phyloP scores from a whole-genome alignment of 2,113 vertebrate genomes.

The Lates calcarifer region DNA sequence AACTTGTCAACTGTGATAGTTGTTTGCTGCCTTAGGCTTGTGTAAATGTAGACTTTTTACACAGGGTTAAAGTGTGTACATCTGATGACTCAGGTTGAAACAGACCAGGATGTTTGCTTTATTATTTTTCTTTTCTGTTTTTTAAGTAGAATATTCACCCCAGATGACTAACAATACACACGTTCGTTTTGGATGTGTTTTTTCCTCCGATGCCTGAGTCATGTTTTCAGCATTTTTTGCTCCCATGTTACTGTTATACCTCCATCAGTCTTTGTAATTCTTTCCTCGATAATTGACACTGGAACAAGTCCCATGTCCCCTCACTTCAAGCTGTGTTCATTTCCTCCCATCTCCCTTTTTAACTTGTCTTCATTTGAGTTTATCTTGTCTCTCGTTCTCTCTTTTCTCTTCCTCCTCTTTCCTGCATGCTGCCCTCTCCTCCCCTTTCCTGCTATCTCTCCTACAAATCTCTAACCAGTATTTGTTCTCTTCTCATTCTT shows the following conservation, averaged over 20 bases:
- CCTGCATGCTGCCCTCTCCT: constrained; percentile 60
- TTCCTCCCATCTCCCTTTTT: constrained; percentile 16
- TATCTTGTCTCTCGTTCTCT: constrained; percentile 24
- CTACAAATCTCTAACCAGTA: constrained; percentile 40
- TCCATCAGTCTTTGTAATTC: constrained; percentile 66
- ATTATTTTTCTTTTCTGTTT: background rate
- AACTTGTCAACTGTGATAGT: constrained; percentile 13
- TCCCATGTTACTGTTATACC: constrained; percentile 60
- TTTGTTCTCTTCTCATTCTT: constrained; percentile 52
- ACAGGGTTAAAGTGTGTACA: constrained; percentile 29
- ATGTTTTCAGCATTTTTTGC: constrained; percentile 67
- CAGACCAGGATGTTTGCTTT: constrained; percentile 21
- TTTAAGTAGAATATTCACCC: constrained; percentile 35
- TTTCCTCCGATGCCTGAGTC: constrained; percentile 35
- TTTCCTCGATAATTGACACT: constrained; percentile 44
- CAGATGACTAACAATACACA: constrained; percentile 52
- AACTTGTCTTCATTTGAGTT: constrained; percentile 6
- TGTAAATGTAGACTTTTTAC: constrained; percentile 16
- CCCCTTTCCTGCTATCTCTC: constrained; percentile 6
- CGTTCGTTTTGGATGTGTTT: constrained; percentile 46
- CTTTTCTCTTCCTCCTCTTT: background rate
- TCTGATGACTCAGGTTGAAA: constrained; percentile 47
- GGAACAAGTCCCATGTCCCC: constrained; percentile 27
- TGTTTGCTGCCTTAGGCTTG: constrained; percentile 9
- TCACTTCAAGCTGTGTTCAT: constrained; percentile 29